phyloP scores from a whole-genome alignment of 2,113 vertebrate species.

The Trochalopteron elliotii region DNA sequence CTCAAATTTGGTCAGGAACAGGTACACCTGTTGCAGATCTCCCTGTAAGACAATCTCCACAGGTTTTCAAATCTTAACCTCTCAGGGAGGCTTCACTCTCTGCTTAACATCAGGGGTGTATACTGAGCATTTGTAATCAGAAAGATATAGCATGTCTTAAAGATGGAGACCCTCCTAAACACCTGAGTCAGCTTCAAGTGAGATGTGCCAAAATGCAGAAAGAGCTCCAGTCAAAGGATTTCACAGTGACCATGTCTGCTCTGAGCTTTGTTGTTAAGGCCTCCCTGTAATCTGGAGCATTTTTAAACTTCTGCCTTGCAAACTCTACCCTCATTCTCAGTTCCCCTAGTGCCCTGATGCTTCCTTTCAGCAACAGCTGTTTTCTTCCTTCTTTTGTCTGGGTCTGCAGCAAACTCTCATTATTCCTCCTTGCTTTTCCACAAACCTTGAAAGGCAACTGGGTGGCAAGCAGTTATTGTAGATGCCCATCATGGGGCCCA shows the following conservation, averaged over 20 bases:
- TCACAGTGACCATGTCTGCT: not conserved
- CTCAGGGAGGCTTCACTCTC: not conserved
- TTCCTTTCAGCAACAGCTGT: not conserved
- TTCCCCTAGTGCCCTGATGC: not conserved
- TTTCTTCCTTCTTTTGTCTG: slow-evolving; percentile 31
- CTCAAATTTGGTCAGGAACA: not conserved
- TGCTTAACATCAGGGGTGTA: not conserved
- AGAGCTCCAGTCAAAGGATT: not conserved
- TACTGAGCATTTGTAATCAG: not conserved
- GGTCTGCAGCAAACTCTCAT: not conserved
- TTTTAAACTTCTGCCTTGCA: not conserved
- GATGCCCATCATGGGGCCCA: slow-evolving; percentile 13
- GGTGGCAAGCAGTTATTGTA: slow-evolving; percentile 18
- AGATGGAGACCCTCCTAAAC: not conserved
- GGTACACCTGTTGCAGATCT: not conserved
- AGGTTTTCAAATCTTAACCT: not conserved
- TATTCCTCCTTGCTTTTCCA: slow-evolving; percentile 3
- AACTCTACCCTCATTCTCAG: not conserved
- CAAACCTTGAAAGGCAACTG: slow-evolving; percentile 30
- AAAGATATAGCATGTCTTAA: not conserved
- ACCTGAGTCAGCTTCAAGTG: not conserved
- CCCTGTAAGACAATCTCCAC: not conserved
- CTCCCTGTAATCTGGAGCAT: not conserved
- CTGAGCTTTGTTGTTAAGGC: not conserved
- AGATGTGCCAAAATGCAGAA: not conserved